Evolutionary conservation across 2,113 vertebrate species (phyloP), one percentile per base, ranked within the genome.

Genomic region (Eulemur macaco): DNA sequence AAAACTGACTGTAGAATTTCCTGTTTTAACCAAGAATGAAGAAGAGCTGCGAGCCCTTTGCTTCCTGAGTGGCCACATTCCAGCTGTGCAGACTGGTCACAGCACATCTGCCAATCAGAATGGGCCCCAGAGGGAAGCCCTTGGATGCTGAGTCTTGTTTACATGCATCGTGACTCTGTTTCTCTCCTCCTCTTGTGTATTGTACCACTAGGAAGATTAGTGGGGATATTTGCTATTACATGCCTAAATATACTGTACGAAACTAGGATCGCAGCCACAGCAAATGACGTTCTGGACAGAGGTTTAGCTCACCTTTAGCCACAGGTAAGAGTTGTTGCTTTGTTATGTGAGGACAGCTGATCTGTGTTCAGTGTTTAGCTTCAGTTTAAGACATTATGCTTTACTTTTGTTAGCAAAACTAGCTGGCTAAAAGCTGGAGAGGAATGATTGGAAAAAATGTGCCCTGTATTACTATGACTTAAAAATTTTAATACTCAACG

Each of bases 11-110:
- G 39, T 94, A 96, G 95, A 23, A 54, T 92, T 98, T 98, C 94
- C 94, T 93, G 69, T 95, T 97, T 87, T 63, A 98, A 66, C 87
- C 63, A 69, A 97, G 95, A 95, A 95, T 20, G 94, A 91, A 98
- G 96, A 71, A 81, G 93, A 69, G 73, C 96, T 96, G 27, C 20
- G 92, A 97, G 83, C 95, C 88, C 23, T 14, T 92, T 6, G 34
- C 98, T 98, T 98, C 98, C 98, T 97, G 98, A 97, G 83, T 68
- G 93, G 98, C 96, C 85, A 45, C 97, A 96, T 98, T 98, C 98
- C 97, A 97, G 92, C 4, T 3, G 23, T 94, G 96, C 89, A 84
- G 95, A 83, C 0, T 4, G 80, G 95, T 97, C 96, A 63, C 42
- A 90, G 63, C 91, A 52, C 96, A 91, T 98, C 97, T 98, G 96